Evolutionary conservation across 2,888 invertebrate species (phyloP).

Genomic region (Melikaiella ostensackeni): DNA sequence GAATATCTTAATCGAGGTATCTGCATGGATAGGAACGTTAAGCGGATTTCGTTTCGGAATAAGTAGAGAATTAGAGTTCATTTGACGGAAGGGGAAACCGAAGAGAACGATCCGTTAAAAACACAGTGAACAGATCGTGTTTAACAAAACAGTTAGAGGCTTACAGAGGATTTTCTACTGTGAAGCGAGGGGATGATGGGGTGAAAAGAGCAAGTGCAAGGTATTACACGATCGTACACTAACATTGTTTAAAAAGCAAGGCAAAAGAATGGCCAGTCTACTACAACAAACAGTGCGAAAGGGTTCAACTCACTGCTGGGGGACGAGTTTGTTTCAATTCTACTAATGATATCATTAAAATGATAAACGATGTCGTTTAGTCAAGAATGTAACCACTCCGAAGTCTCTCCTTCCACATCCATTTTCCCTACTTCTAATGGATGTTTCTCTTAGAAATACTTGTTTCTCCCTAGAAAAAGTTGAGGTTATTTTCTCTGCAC

Average conservation of each 20-base stretch:
- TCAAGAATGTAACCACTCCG: background rate
- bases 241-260: constrained; percentile 16
- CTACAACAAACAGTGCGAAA: background rate
- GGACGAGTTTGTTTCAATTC: constrained; percentile 68
- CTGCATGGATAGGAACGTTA: background rate
- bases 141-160: constrained; percentile 22
- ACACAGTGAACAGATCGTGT: constrained; percentile 15
- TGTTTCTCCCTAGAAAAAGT: background rate
- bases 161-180: constrained; percentile 25
- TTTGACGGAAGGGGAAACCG: background rate
- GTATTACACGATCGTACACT: background rate
- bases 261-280: background rate
- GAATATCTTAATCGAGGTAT: background rate
- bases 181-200: constrained; percentile 14
- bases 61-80: constrained; percentile 4
- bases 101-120: constrained; percentile 18
- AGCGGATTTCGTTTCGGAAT: constrained; percentile 17
- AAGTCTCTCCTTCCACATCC: background rate
- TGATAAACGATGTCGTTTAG: constrained; percentile 69
- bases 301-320: constrained; percentile 11
- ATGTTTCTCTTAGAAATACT: background rate
- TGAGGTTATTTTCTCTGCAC: background rate
- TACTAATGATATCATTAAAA: constrained; percentile 72
- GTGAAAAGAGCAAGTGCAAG: constrained; percentile 8
- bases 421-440: background rate